Base-by-base conservation (phyloP, 2,888 invertebrate species). In the Synergus umbraculus region DNA sequence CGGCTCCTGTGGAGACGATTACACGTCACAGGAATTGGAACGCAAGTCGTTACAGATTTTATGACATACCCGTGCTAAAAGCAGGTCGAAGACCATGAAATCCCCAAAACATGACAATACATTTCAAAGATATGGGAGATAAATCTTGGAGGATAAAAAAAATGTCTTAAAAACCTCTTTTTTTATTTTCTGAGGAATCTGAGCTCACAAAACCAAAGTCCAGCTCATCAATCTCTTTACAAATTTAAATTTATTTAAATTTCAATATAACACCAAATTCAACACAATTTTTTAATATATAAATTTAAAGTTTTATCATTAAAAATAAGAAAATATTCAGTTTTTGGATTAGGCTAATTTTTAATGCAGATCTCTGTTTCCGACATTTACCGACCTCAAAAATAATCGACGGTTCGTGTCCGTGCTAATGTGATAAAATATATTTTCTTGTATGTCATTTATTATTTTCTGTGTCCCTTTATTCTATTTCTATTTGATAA, bases 401-500 rank as follows among this genome's bases (percentile, higher is more conserved):
- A 13, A 13, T 13, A 46, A 46, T 13, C 2, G 46, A 44, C 13
- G 46, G 13, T 46, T 46, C 4, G 0, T 13, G 46, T 46, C 0
- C 13, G 13, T 46, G 46, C 46, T 46, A 13, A 2, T 2, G 12
- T 4, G 13, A 46, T 0, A 22, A 22, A 22, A 22, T 22, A 22
- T 22, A 22, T 22, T 22, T 22, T 29, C 49, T n/a, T 54, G 54
- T 54, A 15, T 54, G n/a, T 54, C n/a, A 54, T n/a, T 54, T 54
- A 1, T 9, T 54, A 29, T 8, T 54, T 9, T n/a, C n/a, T n/a
- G 9, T 0, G n/a, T 9, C 2, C 9, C n/a, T 46, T 49, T 49
- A 49, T 49, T 49, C 15, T 49, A 60, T 60, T 64, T 7, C 63
- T 29, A 37, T 64, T 64, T 84, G 78, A 79, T 49, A 49, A 49